phyloP scores from a whole-genome alignment of 64 coral and sea anemone genomes.

The Montipora sp. region DNA sequence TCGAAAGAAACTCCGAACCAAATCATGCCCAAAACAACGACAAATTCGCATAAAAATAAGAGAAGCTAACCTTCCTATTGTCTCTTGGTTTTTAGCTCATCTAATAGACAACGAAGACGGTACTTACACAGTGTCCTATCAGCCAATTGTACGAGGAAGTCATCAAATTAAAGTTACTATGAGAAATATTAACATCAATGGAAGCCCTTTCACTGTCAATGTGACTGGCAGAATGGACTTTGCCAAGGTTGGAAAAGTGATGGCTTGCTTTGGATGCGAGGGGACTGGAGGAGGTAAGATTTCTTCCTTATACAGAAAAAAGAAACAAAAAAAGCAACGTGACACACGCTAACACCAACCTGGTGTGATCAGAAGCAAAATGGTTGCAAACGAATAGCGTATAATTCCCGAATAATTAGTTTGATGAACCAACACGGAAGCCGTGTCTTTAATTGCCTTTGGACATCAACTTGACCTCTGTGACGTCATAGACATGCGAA shows the following conservation, averaged over 20 bases:
- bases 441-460: no score
- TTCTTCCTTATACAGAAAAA: no score
- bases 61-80: not conserved
- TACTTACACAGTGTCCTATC: conserved; percentile 82
- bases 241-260: conserved; percentile 48
- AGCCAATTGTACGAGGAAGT: conserved; percentile 68
- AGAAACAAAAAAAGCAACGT: no score
- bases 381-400: no score
- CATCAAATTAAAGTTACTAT: conserved; percentile 80
- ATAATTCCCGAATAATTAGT: no score
- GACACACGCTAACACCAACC: no score
- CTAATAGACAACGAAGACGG: conserved; percentile 94
- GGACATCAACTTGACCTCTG: no score
- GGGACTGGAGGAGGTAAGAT: conserved; percentile 65
- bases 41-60: not conserved
- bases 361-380: no score
- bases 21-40: not conserved
- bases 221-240: conserved; percentile 86
- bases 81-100: conserved; percentile 40
- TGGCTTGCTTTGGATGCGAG: conserved; percentile 73
- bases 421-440: no score
- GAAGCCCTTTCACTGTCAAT: conserved; percentile 88
- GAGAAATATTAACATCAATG: conserved; percentile 79
- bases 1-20: no score
- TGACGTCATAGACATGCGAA: no score